Percentiles rank a stretch among this genome's conserved stretches.
Evolutionary conservation across 2,888 invertebrate genomes (phyloP).

Genomic region (Drosophila ochracea): DNA sequence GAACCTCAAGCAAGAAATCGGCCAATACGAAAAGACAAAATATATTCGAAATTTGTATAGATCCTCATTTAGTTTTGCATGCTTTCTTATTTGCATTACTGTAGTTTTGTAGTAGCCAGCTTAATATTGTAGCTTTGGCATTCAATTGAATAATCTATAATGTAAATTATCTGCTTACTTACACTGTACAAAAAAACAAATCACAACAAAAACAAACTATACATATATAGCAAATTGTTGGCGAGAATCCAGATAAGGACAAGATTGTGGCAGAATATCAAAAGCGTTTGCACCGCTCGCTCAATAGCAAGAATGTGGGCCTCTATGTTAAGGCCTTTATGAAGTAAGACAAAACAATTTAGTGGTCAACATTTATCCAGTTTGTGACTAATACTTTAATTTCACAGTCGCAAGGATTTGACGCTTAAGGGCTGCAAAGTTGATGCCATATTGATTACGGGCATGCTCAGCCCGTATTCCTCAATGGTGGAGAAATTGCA

Average conservation of each 20-base stretch:
- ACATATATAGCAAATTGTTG: slow-evolving; percentile 86
- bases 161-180: slow-evolving; percentile 44
- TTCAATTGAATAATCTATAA: slow-evolving; percentile 30
- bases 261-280: slow-evolving; percentile 91
- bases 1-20: slow-evolving; percentile 52
- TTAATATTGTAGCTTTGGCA: slow-evolving; percentile 10
- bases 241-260: slow-evolving; percentile 89
- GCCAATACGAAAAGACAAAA: slow-evolving; percentile 36
- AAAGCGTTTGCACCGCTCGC: slow-evolving; percentile 89
- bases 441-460: slow-evolving; percentile 93
- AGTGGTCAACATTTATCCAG: background rate
- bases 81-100: slow-evolving; percentile 46
- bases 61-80: slow-evolving; percentile 30
- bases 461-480: slow-evolving; percentile 91
- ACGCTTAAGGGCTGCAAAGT: slow-evolving; percentile 90
- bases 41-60: slow-evolving; percentile 16
- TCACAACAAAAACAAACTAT: slow-evolving; percentile 33
- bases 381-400: slow-evolving; percentile 3
- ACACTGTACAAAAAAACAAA: slow-evolving; percentile 34
- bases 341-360: slow-evolving; percentile 87
- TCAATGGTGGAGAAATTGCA: slow-evolving; percentile 92
- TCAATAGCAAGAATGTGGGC: slow-evolving; percentile 93
- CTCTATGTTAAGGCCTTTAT: slow-evolving; percentile 93
- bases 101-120: slow-evolving; percentile 20
- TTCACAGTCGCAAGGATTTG: slow-evolving; percentile 89